A percentile compares a stretch with the other conserved stretches of the same genome.
Conservation (phyloP, 2,888 invertebrate genomes). For the Cephus pygmeus region DNA sequence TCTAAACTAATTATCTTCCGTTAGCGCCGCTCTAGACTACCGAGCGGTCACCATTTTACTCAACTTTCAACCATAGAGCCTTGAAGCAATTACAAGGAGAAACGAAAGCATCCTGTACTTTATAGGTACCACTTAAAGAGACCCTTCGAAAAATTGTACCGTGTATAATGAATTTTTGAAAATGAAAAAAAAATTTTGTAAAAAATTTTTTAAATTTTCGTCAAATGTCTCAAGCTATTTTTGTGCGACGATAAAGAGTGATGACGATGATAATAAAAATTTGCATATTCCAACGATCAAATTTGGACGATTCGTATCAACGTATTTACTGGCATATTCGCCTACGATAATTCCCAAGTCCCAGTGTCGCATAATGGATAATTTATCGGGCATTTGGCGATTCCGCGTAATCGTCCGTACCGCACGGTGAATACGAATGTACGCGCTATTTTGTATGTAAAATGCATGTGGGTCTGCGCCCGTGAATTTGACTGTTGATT, state of each 20-base stretch:
- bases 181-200: too few relatives aligned
- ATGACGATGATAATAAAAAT: too few relatives aligned
- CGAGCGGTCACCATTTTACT: slow-evolving; percentile 18
- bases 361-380: slow-evolving; percentile 2
- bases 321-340: neutral
- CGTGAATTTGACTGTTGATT: neutral
- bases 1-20: slow-evolving; percentile 56
- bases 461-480: slow-evolving; percentile 6
- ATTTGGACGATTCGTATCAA: too few relatives aligned
- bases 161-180: too few relatives aligned
- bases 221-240: too few relatives aligned
- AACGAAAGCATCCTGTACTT: too few relatives aligned
- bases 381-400: slow-evolving; percentile 10
- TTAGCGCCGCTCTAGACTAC: slow-evolving; percentile 35
- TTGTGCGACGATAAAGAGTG: too few relatives aligned
- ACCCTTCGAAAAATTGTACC: too few relatives aligned
- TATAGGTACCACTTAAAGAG: too few relatives aligned
- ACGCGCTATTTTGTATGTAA: slow-evolving; percentile 11
- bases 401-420: slow-evolving; percentile 17
- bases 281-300: too few relatives aligned
- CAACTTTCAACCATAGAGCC: slow-evolving; percentile 7
- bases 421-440: slow-evolving; percentile 14
- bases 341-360: slow-evolving; percentile 7
- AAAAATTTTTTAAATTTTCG: too few relatives aligned
- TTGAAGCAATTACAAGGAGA: slow-evolving; percentile 5